A percentile compares a stretch with the other conserved stretches of the same genome.
Conservation (phyloP, 2,888 invertebrate species). For the Plebejus argus region DNA sequence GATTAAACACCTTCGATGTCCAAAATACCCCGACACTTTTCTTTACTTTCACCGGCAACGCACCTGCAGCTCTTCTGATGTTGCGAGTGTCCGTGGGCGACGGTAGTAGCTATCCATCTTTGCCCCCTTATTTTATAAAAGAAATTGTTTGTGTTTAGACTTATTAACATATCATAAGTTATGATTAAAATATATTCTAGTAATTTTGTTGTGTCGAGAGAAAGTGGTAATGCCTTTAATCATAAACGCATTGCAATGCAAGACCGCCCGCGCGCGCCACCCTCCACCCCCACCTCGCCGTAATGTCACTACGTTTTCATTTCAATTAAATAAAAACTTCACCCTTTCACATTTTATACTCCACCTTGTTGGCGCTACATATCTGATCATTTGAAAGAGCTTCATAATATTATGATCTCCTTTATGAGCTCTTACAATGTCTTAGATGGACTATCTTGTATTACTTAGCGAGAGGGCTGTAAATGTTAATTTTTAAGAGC, state of each 20-base stretch:
- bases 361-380: conserved; percentile 13
- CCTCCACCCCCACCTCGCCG: conserved; percentile 13
- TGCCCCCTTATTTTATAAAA: too few relatives aligned
- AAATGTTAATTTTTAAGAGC: too few relatives aligned
- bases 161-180: neutral
- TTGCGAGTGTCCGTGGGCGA: too few relatives aligned
- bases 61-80: too few relatives aligned
- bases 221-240: conserved; percentile 1
- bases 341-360: conserved; percentile 16
- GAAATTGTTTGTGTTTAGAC: too few relatives aligned
- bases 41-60: too few relatives aligned
- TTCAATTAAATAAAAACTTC: conserved; percentile 23
- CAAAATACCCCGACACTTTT: too few relatives aligned
- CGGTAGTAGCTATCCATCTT: too few relatives aligned
- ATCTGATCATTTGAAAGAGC: neutral
- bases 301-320: conserved; percentile 28
- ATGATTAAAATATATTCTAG: neutral
- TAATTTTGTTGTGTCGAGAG: neutral
- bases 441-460: neutral
- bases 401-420: neutral
- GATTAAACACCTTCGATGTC: too few relatives aligned
- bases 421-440: neutral
- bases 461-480: neutral
- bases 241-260: conserved; percentile 16
- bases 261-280: neutral